phyloP scores from a whole-genome alignment of 2,113 vertebrate genomes.

The Chaetops frenatus region DNA sequence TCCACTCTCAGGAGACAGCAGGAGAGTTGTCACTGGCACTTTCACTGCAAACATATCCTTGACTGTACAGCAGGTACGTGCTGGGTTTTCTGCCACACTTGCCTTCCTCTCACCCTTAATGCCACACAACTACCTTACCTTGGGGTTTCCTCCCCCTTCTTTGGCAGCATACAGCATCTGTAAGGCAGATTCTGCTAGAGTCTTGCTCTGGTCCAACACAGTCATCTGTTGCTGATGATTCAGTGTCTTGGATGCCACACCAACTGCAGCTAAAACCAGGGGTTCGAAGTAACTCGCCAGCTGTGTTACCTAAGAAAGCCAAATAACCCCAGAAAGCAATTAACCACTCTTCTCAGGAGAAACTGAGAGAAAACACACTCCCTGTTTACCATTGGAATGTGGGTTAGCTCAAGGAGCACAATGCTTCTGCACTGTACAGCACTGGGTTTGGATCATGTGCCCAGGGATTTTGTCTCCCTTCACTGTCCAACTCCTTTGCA shows the following conservation, averaged over 20 bases:
- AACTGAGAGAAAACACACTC: background rate
- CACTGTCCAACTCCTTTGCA: background rate
- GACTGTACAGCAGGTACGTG: rapidly evolving
- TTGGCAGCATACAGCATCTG: constrained; percentile 98
- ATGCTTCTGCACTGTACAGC: rapidly evolving
- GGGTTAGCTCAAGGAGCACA: background rate
- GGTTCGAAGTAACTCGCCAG: constrained; percentile 96
- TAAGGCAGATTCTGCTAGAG: constrained; percentile 90
- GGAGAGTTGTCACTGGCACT: background rate
- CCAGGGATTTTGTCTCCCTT: background rate
- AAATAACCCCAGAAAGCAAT: background rate
- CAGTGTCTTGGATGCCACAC: constrained; percentile 88
- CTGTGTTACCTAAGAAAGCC: constrained; percentile 83
- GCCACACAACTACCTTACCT: constrained; percentile 69
- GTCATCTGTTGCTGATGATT: constrained; percentile 98
- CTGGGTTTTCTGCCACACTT: background rate
- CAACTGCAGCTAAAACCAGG: constrained; percentile 88
- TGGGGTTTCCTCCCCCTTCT: constrained; percentile 96
- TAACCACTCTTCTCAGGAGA: background rate
- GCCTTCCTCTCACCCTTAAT: background rate
- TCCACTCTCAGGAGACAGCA: background rate
- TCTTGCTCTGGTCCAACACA: constrained; percentile 96
- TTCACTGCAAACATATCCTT: background rate
- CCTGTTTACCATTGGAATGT: rapidly evolving
- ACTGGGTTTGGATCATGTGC: rapidly evolving